Conservation (phyloP, 1,140 invertebrate species). For the Sminthurides bifidus region DNA sequence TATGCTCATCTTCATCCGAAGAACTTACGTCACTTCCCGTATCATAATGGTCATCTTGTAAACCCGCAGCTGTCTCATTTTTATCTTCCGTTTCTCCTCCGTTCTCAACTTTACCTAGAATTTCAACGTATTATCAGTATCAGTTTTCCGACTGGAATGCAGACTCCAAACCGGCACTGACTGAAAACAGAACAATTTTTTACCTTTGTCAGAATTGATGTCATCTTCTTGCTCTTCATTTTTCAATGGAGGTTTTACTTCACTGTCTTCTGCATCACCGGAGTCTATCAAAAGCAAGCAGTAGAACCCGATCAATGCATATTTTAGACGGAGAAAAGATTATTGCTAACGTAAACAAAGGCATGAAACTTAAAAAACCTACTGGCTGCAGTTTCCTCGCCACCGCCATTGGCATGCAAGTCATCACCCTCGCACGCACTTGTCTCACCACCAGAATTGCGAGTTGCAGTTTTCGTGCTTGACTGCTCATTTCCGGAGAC, state of each 20-base stretch:
- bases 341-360: too few species aligned
- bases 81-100: not conserved
- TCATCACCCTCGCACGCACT: not conserved
- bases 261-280: too few species aligned
- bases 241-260: not conserved
- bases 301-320: too few species aligned
- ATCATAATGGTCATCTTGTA: conserved; percentile 40
- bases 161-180: not conserved
- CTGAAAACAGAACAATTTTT: too few species aligned
- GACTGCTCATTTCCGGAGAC: not conserved
- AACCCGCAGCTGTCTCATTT: not conserved
- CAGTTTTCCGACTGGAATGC: not conserved
- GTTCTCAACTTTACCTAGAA: not conserved
- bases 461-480: not conserved
- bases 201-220: not conserved
- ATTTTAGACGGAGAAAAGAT: too few species aligned
- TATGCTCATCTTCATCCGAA: conserved; percentile 27
- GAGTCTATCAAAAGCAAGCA: too few species aligned
- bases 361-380: too few species aligned
- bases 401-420: too few species aligned
- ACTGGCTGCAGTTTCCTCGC: too few species aligned
- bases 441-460: too few species aligned
- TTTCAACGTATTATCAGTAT: not conserved
- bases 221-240: not conserved
- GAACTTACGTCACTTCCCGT: conserved; percentile 59